Evolutionary conservation across 2,888 invertebrate genomes (phyloP).

Genomic region (Harpalus rubripes): DNA sequence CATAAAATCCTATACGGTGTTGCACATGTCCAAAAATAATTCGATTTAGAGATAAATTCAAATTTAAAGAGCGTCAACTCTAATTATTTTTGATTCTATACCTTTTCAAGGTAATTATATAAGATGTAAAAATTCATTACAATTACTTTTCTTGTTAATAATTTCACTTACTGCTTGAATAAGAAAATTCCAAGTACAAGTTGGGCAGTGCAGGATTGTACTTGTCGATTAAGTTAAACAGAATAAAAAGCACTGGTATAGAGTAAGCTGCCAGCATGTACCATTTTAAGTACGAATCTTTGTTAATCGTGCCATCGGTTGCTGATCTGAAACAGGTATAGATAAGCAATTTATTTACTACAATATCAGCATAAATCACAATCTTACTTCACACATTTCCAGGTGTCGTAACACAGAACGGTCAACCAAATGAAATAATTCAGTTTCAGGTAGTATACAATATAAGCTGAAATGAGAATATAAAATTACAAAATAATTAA

Average conservation of each 20-base stretch:
- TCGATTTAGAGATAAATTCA: no score
- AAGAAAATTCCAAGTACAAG: slow-evolving; percentile 27
- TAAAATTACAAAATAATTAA: no score
- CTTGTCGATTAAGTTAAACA: slow-evolving; percentile 31
- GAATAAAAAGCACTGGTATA: slow-evolving; percentile 33
- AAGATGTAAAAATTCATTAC: no score
- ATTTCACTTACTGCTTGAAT: slow-evolving; percentile 41
- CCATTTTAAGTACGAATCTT: slow-evolving; percentile 7
- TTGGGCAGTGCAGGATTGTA: slow-evolving; percentile 45
- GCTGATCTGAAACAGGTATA: slow-evolving; percentile 31
- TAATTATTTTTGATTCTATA: no score
- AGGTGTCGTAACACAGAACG: slow-evolving; percentile 51
- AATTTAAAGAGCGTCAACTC: no score
- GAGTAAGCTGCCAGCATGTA: slow-evolving; percentile 19
- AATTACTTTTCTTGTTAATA: background rate
- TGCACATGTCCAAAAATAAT: no score
- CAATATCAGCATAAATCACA: background rate
- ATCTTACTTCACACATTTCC: slow-evolving; percentile 52
- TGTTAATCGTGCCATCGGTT: background rate
- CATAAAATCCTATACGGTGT: no score
- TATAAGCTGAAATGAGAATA: slow-evolving; percentile 36
- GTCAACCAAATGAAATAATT: slow-evolving; percentile 54
- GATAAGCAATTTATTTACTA: background rate
- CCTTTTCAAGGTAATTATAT: no score
- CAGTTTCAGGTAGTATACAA: slow-evolving; percentile 42